A percentile compares a stretch with the other conserved stretches of the same genome.
Evolutionary conservation across 2,888 invertebrate genomes (phyloP).

Genomic region (Drosophila suboccidentalis): DNA sequence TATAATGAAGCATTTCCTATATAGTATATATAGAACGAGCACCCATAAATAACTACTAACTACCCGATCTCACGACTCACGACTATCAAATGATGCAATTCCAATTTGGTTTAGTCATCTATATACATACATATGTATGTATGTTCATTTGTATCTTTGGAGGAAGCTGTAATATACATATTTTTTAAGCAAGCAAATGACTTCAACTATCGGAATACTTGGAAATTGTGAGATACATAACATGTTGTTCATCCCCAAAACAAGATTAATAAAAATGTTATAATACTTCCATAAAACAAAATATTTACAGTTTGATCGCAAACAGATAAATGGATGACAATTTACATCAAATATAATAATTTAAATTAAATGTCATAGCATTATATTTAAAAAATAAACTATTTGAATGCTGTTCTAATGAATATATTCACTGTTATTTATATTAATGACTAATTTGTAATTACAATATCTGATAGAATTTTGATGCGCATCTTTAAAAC

Average conservation of each 20-base stretch:
- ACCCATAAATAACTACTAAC: slow-evolving; percentile 14
- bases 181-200: slow-evolving; percentile 6
- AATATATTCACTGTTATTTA: background rate
- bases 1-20: slow-evolving; percentile 13
- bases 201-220: background rate
- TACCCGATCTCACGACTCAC: slow-evolving; percentile 11
- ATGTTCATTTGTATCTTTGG: background rate
- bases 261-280: background rate
- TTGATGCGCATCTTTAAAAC: background rate
- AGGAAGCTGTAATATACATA: slow-evolving; percentile 13
- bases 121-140: too few relatives aligned
- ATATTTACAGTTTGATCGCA: too few relatives aligned
- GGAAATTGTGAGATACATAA: background rate
- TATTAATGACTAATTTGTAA: background rate
- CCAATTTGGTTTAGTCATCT: background rate
- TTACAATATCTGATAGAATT: background rate
- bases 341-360: too few relatives aligned
- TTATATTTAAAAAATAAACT: background rate
- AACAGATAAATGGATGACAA: too few relatives aligned
- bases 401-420: background rate
- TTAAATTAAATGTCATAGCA: too few relatives aligned
- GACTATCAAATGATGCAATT: slow-evolving; percentile 19
- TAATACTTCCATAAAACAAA: too few relatives aligned
- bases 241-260: background rate
- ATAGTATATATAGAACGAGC: slow-evolving; percentile 2